Percentiles rank a stretch among this genome's conserved stretches.
Evolutionary conservation across 37 sponge, comb jelly and placozoan genomes (phyloP).

Genomic region (Diacarnus erythraeanus): DNA sequence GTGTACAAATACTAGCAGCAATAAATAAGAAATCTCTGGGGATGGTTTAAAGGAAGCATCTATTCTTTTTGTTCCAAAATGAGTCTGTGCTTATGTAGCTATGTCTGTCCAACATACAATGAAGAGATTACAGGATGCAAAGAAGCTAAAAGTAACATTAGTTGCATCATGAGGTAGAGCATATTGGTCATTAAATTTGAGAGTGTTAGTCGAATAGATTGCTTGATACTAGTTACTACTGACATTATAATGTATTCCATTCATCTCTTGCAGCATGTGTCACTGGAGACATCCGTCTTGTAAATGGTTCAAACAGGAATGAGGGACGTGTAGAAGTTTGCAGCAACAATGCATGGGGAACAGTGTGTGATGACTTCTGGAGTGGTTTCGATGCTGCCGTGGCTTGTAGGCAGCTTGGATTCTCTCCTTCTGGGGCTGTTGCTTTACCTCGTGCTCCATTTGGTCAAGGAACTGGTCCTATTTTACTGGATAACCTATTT

Average conservation of each 20-base stretch:
- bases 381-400: neutral
- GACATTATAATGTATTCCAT: neutral
- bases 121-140: no score
- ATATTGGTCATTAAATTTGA: no score
- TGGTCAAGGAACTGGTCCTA: conserved; percentile 12
- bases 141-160: no score
- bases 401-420: neutral
- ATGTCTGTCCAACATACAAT: no score
- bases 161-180: no score
- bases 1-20: no score
- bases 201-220: no score
- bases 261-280: neutral
- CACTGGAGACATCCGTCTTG: neutral
- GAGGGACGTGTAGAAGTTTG: neutral
- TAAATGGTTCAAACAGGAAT: neutral
- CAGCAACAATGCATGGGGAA: neutral
- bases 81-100: no score
- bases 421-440: conserved; percentile 1
- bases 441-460: neutral
- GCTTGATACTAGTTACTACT: no score
- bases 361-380: neutral
- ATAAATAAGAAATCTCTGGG: no score
- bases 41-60: no score
- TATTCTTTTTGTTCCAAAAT: no score
- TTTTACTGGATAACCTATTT: conserved; percentile 2